Evolutionary conservation across 2,888 invertebrate genomes (phyloP).

Genomic region (Biston stratarius): DNA sequence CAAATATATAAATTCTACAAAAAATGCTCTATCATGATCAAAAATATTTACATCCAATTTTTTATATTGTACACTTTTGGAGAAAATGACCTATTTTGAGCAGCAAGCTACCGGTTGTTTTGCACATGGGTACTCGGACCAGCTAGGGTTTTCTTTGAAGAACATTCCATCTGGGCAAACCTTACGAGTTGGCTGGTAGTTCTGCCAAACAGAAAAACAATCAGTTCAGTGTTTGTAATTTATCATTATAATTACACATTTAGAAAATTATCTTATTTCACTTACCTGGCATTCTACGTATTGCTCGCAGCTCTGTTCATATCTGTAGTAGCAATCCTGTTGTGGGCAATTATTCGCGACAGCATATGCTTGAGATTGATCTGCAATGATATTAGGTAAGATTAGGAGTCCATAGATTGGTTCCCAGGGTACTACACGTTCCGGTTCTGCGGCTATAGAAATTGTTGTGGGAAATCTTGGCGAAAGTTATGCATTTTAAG

Average conservation of each 20-base stretch:
- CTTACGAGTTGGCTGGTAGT: conserved; percentile 88
- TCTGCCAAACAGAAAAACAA: conserved; percentile 74
- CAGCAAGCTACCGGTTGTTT: conserved; percentile 93
- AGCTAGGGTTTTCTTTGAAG: conserved; percentile 88
- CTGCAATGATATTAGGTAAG: no score
- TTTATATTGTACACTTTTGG: no score
- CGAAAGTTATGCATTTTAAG: no score
- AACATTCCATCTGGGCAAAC: conserved; percentile 92
- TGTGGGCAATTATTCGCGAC: conserved; percentile 42
- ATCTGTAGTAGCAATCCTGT: conserved; percentile 87
- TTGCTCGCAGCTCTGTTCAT: conserved; percentile 89
- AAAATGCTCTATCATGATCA: no score
- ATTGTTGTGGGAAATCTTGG: no score
- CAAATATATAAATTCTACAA: no score
- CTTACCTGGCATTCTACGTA: conserved; percentile 88
- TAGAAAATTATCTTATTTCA: not conserved
- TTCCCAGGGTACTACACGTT: conserved; percentile 84
- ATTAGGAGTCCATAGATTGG: no score
- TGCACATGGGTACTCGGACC: conserved; percentile 91
- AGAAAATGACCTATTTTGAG: no score
- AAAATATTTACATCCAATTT: no score
- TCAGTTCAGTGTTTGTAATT: not conserved
- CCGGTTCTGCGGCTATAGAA: no score
- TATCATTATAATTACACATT: no score
- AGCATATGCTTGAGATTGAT: no score